Conservation (phyloP, 2,113 vertebrate genomes). For the Brachirus orientalis region DNA sequence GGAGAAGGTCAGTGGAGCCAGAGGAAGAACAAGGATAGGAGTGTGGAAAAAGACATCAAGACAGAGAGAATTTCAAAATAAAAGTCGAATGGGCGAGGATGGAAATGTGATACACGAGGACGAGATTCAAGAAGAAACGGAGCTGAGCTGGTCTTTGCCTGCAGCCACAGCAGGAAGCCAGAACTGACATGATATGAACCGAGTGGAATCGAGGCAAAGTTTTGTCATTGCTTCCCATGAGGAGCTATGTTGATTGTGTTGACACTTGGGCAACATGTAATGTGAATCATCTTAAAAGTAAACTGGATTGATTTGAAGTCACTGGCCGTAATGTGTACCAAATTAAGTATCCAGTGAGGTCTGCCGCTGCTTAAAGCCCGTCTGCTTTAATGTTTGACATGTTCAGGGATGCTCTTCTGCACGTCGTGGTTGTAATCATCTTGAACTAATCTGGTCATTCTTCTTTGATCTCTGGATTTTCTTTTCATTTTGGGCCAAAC, state of each 20-base stretch:
- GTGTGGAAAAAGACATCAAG: slow-evolving; percentile 29
- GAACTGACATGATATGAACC: slow-evolving; percentile 38
- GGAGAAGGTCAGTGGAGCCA: slow-evolving; percentile 81
- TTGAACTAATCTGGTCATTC: too few species aligned
- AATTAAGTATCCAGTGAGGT: too few species aligned
- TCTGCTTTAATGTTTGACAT: too few species aligned
- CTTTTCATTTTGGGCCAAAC: too few species aligned
- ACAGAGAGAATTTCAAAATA: slow-evolving; percentile 30
- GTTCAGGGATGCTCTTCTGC: too few species aligned
- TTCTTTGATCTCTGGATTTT: too few species aligned
- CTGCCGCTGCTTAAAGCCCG: too few species aligned
- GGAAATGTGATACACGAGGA: slow-evolving; percentile 14
- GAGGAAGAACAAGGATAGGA: slow-evolving; percentile 68
- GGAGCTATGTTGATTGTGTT: slow-evolving; percentile 18
- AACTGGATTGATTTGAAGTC: slow-evolving; percentile 18
- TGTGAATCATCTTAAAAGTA: slow-evolving; percentile 49
- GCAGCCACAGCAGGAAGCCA: background rate
- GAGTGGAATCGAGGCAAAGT: slow-evolving; percentile 39
- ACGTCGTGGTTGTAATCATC: too few species aligned
- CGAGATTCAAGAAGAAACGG: background rate
- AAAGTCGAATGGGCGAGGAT: background rate
- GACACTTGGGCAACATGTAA: slow-evolving; percentile 24
- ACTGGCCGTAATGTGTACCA: too few species aligned
- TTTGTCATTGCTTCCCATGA: slow-evolving; percentile 37
- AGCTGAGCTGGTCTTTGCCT: slow-evolving; percentile 24